Conservation (phyloP, 2,113 vertebrate species). For the Sylvia atricapilla region DNA sequence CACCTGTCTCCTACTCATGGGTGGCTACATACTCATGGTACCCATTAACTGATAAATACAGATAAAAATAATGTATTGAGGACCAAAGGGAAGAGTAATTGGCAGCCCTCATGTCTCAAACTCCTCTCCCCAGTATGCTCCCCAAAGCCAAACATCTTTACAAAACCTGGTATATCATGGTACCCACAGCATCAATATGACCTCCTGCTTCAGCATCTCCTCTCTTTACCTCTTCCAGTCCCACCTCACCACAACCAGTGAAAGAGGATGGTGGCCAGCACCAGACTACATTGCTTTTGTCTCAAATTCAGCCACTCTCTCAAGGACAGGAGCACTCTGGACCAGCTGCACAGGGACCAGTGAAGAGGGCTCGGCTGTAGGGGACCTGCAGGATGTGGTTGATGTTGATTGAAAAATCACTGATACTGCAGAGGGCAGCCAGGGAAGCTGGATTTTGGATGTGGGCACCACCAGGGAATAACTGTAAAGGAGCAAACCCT, state of each 20-base stretch:
- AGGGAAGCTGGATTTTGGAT: not conserved
- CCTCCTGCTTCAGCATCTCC: not conserved
- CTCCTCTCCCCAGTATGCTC: not conserved
- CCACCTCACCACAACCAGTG: not conserved
- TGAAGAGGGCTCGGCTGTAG: accelerated
- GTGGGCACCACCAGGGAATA: not conserved
- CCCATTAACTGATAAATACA: not conserved
- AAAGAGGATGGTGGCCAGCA: not conserved
- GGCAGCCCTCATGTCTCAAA: not conserved
- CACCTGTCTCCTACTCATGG: not conserved
- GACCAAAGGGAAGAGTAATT: not conserved
- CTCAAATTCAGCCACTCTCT: not conserved
- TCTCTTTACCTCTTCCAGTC: not conserved
- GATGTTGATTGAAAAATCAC: not conserved
- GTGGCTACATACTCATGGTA: not conserved
- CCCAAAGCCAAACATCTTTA: not conserved
- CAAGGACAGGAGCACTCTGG: not conserved
- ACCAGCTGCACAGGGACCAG: not conserved
- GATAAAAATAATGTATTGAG: not conserved
- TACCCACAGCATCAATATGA: not conserved
- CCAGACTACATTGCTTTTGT: not conserved
- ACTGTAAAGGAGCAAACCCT: not conserved
- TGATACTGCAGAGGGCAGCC: not conserved
- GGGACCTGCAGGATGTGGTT: not conserved
- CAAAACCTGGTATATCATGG: accelerated